phyloP scores from a whole-genome alignment of 2,888 invertebrate species.

The Plagodis dolabraria region DNA sequence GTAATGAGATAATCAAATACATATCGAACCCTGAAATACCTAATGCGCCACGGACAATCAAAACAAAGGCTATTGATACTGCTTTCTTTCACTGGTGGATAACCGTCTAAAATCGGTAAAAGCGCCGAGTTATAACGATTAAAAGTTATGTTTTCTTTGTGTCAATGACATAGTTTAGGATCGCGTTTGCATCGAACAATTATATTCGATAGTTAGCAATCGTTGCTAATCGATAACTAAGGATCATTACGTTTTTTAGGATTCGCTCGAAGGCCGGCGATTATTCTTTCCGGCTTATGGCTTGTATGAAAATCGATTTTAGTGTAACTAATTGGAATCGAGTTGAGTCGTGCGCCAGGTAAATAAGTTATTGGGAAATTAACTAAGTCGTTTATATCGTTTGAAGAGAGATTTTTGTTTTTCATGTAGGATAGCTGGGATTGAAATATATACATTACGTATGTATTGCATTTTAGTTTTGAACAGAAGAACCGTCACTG shows the following conservation, averaged over 20 bases:
- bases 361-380: conserved; percentile 39
- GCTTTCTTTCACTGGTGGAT: too few species aligned
- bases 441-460: too few species aligned
- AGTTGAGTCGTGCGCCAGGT: conserved; percentile 36
- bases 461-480: too few species aligned
- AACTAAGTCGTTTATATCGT: too few species aligned
- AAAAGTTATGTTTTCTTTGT: conserved; percentile 4
- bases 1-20: too few species aligned
- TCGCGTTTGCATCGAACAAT: conserved; percentile 19
- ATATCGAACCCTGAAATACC: too few species aligned
- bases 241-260: conserved; percentile 38
- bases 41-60: too few species aligned
- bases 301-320: conserved; percentile 45
- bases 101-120: too few species aligned
- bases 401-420: conserved; percentile 9
- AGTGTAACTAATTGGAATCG: conserved; percentile 37
- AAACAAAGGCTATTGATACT: too few species aligned
- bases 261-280: conserved; percentile 43
- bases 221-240: conserved; percentile 31
- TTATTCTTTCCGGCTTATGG: conserved; percentile 48
- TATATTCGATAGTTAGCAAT: conserved; percentile 19
- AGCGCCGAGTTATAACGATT: too few species aligned
- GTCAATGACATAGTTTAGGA: conserved; percentile 22
- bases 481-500: too few species aligned
- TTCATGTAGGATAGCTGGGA: not conserved